A percentile compares a stretch with the other conserved stretches of the same genome.
These are phyloP conservation scores for Drosophila vallismaia DNA, from an alignment of 2,888 invertebrate genomes.

Conservation along the genomic window DNA sequence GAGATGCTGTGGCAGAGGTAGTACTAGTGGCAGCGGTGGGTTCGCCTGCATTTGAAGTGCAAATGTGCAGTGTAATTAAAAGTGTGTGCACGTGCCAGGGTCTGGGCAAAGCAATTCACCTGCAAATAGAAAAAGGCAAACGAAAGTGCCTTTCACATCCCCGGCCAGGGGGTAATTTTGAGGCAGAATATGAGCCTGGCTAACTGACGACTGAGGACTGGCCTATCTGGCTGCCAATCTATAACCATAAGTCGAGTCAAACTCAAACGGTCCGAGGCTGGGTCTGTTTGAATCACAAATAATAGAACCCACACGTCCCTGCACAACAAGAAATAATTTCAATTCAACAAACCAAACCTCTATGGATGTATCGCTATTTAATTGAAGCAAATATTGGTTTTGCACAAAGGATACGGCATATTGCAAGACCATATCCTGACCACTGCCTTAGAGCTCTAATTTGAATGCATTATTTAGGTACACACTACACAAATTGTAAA, in stretches of 20 bases:
- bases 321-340: neutral
- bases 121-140: slow-evolving; percentile 44
- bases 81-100: slow-evolving; percentile 47
- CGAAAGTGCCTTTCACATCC: slow-evolving; percentile 38
- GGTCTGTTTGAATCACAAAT: slow-evolving; percentile 5
- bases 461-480: slow-evolving; percentile 1
- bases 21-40: slow-evolving; percentile 8
- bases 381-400: neutral
- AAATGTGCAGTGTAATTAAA: slow-evolving; percentile 77
- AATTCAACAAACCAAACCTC: neutral
- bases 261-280: neutral
- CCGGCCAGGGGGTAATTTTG: slow-evolving; percentile 53
- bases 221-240: slow-evolving; percentile 34
- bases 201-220: slow-evolving; percentile 27
- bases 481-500: neutral
- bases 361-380: neutral
- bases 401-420: neutral
- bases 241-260: slow-evolving; percentile 28
- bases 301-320: slow-evolving; percentile 12
- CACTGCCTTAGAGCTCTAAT: neutral
- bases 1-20: slow-evolving; percentile 40
- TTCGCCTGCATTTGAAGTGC: slow-evolving; percentile 68
- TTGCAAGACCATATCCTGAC: neutral
- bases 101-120: slow-evolving; percentile 41
- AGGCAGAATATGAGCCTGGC: slow-evolving; percentile 54